Conservation (phyloP, 2,888 invertebrate species). For the Ceratothoa steindachneri region DNA sequence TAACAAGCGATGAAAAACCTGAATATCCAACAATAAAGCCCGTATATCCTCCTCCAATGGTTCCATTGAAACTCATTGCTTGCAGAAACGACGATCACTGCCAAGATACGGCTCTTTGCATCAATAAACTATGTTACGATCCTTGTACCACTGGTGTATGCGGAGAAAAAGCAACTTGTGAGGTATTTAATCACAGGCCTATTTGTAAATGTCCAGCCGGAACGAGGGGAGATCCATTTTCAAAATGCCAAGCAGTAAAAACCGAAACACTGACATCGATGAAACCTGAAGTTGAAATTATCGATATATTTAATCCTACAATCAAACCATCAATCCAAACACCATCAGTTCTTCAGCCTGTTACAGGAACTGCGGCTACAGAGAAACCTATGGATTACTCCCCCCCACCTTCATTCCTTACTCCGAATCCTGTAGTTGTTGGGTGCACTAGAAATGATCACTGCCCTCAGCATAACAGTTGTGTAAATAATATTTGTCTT, state of each 20-base stretch:
- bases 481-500: constrained; percentile 72
- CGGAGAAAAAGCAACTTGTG: constrained; percentile 74
- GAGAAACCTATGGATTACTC: constrained; percentile 76
- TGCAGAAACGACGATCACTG: constrained; percentile 43
- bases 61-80: constrained; percentile 22
- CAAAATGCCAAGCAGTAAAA: constrained; percentile 51
- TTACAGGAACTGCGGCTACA: constrained; percentile 73
- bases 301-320: constrained; percentile 47
- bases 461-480: constrained; percentile 75
- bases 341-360: constrained; percentile 80
- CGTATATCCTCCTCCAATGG: constrained; percentile 49
- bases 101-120: constrained; percentile 30
- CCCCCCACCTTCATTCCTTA: constrained; percentile 80
- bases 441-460: constrained; percentile 79
- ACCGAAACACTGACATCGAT: constrained; percentile 67
- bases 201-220: constrained; percentile 79
- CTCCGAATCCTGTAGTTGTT: constrained; percentile 64
- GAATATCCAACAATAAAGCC: constrained; percentile 16
- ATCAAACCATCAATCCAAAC: constrained; percentile 73
- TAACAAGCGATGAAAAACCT: neutral
- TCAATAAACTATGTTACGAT: constrained; percentile 53
- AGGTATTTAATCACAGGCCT: constrained; percentile 75
- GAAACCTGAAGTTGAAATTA: constrained; percentile 50
- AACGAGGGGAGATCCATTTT: constrained; percentile 72
- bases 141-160: constrained; percentile 67